A percentile compares a stretch with the other conserved stretches of the same genome.
Evolutionary conservation across 1,140 invertebrate genomes (phyloP).

Genomic region (Tenebrio molitor): DNA sequence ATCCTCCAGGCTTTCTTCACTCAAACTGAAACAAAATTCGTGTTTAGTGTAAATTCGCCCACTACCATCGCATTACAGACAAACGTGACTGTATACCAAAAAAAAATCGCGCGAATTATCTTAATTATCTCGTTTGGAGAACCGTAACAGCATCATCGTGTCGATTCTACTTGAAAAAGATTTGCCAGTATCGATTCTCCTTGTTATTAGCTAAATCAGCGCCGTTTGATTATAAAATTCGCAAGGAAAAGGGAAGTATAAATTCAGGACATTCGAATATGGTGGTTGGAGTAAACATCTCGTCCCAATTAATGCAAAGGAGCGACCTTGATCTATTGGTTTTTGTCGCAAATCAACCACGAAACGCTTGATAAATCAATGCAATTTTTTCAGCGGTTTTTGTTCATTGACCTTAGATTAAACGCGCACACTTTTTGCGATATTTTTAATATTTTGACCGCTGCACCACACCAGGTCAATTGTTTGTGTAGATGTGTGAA

Average conservation of each 20-base stretch:
- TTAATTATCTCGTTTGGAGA: constrained; percentile 14
- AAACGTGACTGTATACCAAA: background rate
- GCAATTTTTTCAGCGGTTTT: background rate
- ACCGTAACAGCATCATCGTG: background rate
- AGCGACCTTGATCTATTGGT: background rate
- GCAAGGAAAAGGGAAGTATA: background rate
- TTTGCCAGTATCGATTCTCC: background rate
- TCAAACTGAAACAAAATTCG: too few relatives aligned
- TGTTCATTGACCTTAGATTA: too few relatives aligned
- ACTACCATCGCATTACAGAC: background rate
- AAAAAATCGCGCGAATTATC: background rate
- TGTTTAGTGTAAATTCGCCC: too few relatives aligned
- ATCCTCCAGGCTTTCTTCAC: too few relatives aligned
- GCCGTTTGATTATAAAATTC: constrained; percentile 17
- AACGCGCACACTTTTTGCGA: too few relatives aligned
- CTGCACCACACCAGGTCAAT: too few relatives aligned
- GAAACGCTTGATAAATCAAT: constrained; percentile 2
- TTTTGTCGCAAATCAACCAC: constrained; percentile 12
- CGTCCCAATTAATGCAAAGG: background rate
- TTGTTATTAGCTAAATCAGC: constrained; percentile 8
- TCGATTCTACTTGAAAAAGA: background rate
- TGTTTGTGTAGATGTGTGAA: too few relatives aligned
- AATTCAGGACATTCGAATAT: background rate
- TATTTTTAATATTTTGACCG: too few relatives aligned
- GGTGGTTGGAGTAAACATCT: background rate